These are phyloP conservation scores for Microchirus variegatus DNA, from an alignment of 2,797 vertebrate species.

Conservation along the genomic window DNA sequence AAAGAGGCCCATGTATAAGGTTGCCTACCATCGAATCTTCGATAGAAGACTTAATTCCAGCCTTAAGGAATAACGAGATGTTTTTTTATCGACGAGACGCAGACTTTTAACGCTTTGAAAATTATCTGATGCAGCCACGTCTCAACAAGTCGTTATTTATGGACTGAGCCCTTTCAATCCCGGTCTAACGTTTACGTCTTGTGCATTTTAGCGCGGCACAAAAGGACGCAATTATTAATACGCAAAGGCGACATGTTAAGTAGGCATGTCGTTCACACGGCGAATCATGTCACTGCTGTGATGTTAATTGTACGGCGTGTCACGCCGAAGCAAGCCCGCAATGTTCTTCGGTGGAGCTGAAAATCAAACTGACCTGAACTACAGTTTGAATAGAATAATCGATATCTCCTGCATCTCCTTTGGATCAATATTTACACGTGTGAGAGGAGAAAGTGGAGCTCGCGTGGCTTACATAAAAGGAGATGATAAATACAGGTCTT, in stretches of 20 bases:
- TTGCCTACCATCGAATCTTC: slow-evolving; percentile 63
- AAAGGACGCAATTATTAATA: slow-evolving; percentile 14
- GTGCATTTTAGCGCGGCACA: too few relatives aligned
- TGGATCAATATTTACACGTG: slow-evolving; percentile 68
- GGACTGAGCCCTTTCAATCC: not conserved
- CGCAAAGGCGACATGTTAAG: not conserved
- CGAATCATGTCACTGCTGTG: not conserved
- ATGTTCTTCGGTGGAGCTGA: slow-evolving; percentile 49
- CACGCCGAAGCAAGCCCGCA: slow-evolving; percentile 20
- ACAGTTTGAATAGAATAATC: slow-evolving; percentile 62
- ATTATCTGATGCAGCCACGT: slow-evolving; percentile 37
- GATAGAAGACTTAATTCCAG: slow-evolving; percentile 65
- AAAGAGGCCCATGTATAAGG: slow-evolving; percentile 62
- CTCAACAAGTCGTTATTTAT: slow-evolving; percentile 24
- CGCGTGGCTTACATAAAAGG: slow-evolving; percentile 41
- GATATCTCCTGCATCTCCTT: slow-evolving; percentile 62
- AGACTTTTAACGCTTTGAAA: slow-evolving; percentile 34
- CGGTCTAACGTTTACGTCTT: not conserved
- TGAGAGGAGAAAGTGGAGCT: slow-evolving; percentile 51
- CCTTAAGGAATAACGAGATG: slow-evolving; percentile 61
- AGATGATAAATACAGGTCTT: slow-evolving; percentile 55
- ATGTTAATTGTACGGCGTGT: slow-evolving; percentile 3
- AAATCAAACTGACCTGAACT: slow-evolving; percentile 60
- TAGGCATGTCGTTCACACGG: not conserved
- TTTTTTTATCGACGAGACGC: slow-evolving; percentile 37